Base-by-base conservation (phyloP, 2,888 invertebrate genomes). In the Cephus runcator region DNA sequence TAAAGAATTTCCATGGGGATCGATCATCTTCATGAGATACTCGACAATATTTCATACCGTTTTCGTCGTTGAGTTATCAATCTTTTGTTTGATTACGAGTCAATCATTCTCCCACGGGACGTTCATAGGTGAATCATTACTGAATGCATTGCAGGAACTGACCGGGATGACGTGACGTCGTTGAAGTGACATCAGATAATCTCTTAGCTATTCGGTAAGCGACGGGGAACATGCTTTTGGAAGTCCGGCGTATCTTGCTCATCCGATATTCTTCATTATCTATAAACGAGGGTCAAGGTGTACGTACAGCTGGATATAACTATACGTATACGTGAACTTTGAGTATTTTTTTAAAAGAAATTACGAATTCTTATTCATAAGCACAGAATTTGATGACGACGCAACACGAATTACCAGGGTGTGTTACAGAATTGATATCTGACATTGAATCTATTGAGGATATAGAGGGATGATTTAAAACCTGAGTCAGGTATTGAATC, bases 1-100 rank as follows among this genome's bases (percentile, higher is more conserved):
- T 82, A 78, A 80, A 81, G 9, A 82, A 83, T 84, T 81, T 82
- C 82, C 82, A 79, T 77, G 77, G 79, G 81, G 82, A 83, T 84
- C 86, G 86, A 87, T 87, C 84, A 81, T 79, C 79, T 78, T 79
- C 79, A 81, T 82, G 82, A 82, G 56, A 79, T 76, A 79, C 80
- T 9, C 11, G 33, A 33, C 34, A 12, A 71, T 71, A 81, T 82
- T 82, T 78, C 77, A 79, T 80, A 81, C 78, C 77, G 76, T 79
- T 80, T 77, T 34, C 71, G 71, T 75, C 75, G 23, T 71, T 69
- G 79, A 81, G 79, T 78, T 79, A 80, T 81, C 81, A 81, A 84
- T 84, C 81, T 83, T 83, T 73, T 40, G 34, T 69, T 69, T 78
- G 75, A 83, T 80, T 79, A 71, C 35, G 75, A 75, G 36, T 69